Conservation (phyloP, 2,797 vertebrate species). For the Sebastes cheni region DNA sequence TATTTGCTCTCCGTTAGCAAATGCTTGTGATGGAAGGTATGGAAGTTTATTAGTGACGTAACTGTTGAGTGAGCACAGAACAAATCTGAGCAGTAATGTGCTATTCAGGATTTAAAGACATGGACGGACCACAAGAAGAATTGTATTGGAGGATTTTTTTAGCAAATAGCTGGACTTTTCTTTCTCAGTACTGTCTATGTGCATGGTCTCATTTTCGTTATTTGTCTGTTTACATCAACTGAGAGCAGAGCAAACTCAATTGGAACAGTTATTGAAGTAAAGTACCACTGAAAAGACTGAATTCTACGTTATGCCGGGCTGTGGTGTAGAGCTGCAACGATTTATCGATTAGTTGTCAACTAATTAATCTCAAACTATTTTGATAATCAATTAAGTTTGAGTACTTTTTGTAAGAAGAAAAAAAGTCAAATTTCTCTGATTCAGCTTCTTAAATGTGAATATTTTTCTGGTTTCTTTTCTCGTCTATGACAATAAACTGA, state of each 20-base stretch:
- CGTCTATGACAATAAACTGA: too few species aligned
- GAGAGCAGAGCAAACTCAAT: not conserved
- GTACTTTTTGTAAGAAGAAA: too few species aligned
- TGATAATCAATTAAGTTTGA: too few species aligned
- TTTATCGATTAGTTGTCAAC: too few species aligned
- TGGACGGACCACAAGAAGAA: not conserved
- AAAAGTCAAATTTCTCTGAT: too few species aligned
- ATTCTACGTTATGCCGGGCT: not conserved
- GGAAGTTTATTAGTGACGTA: constrained; percentile 13
- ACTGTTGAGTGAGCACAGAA: not conserved
- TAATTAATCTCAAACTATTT: too few species aligned
- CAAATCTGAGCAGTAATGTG: not conserved
- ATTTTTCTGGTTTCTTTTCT: too few species aligned
- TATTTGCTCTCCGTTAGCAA: not conserved
- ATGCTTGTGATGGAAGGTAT: not conserved
- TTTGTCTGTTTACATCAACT: not conserved
- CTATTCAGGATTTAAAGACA: not conserved
- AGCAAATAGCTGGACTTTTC: not conserved
- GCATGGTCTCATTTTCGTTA: not conserved
- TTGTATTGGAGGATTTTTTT: not conserved
- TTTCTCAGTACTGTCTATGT: not conserved
- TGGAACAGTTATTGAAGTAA: not conserved
- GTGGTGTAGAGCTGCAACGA: not conserved
- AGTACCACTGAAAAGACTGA: too few species aligned
- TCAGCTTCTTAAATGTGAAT: too few species aligned